These are phyloP conservation scores for Macheiramphus alcinus DNA, from an alignment of 2,113 vertebrate species.

Conservation along the genomic window DNA sequence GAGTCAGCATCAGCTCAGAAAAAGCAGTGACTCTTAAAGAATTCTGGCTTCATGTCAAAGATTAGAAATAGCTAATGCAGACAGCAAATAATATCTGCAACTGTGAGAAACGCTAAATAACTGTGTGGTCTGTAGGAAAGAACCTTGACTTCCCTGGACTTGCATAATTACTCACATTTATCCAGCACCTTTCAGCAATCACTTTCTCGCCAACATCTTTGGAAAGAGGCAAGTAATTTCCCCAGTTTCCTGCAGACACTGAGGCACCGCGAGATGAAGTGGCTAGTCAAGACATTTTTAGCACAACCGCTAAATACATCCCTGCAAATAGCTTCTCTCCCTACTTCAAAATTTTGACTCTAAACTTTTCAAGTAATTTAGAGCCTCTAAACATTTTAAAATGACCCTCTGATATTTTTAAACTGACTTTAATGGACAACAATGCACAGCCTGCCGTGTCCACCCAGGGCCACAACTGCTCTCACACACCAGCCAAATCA, in stretches of 20 bases:
- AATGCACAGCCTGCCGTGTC: not conserved
- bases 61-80: slow-evolving; percentile 34
- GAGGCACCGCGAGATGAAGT: not conserved
- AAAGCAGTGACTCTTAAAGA: slow-evolving; percentile 56
- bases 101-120: not conserved
- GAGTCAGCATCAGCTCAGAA: slow-evolving; percentile 48
- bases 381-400: not conserved
- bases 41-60: slow-evolving; percentile 52
- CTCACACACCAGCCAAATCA: not conserved
- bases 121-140: not conserved
- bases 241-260: not conserved
- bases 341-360: not conserved
- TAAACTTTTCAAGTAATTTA: not conserved
- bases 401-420: not conserved
- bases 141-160: not conserved
- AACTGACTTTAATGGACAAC: not conserved
- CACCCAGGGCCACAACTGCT: not conserved
- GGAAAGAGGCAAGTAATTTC: not conserved
- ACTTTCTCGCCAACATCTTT: not conserved
- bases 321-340: not conserved
- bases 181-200: not conserved
- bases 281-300: not conserved
- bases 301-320: not conserved
- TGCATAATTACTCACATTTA: not conserved
- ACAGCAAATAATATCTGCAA: not conserved